Conservation (phyloP, 2,888 invertebrate species). For the Cepaea hortensis region DNA sequence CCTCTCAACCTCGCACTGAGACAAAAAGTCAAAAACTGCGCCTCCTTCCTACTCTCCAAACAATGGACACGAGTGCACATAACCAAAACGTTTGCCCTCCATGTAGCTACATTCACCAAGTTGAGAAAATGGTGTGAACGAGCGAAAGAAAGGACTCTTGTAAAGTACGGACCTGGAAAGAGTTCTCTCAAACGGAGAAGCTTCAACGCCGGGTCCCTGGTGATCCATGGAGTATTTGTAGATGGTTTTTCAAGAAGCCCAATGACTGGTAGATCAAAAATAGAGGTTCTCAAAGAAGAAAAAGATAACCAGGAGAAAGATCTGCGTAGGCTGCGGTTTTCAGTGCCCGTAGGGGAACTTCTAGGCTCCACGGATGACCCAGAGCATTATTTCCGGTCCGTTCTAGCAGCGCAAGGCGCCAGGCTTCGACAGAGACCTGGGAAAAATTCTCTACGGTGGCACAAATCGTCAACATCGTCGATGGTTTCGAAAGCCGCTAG, state of each 20-base stretch:
- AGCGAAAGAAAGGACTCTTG: constrained; percentile 69
- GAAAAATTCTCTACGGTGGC: not conserved
- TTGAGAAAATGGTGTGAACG: constrained; percentile 73
- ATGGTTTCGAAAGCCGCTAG: not conserved
- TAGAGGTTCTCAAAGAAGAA: constrained; percentile 47
- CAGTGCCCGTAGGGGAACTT: constrained; percentile 9
- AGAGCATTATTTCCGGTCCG: constrained; percentile 67
- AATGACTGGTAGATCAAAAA: constrained; percentile 67
- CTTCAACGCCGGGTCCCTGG: constrained; percentile 63
- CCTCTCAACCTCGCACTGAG: constrained; percentile 73
- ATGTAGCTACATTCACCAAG: constrained; percentile 67
- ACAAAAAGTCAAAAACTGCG: constrained; percentile 71
- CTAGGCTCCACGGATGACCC: constrained; percentile 60
- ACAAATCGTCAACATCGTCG: not conserved
- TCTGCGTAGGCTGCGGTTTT: not conserved
- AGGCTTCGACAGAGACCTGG: constrained; percentile 50
- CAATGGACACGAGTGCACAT: constrained; percentile 74
- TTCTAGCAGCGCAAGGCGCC: constrained; percentile 58
- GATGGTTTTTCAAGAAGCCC: constrained; percentile 69
- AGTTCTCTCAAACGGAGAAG: constrained; percentile 57
- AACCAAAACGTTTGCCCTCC: constrained; percentile 60
- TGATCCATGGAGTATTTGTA: constrained; percentile 69
- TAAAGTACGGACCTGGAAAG: constrained; percentile 63
- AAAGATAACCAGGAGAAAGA: constrained; percentile 49
- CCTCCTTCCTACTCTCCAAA: constrained; percentile 74